Evolutionary conservation across 2,888 invertebrate species (phyloP), one percentile per base, ranked within the genome.

Genomic region (Scaptomyza cyrtandrae): DNA sequence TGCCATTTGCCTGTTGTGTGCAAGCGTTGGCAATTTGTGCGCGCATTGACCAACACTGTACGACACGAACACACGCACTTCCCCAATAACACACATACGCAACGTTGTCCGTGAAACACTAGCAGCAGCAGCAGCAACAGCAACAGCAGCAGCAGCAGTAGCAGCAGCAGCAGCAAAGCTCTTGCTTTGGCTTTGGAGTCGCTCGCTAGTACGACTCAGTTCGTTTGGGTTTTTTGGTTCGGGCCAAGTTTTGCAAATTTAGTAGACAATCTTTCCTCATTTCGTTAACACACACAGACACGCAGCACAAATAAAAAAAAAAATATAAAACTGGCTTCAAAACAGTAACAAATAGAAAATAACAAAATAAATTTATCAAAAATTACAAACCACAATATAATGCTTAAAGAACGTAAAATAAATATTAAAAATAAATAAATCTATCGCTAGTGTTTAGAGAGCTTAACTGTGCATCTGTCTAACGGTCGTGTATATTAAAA

Each of bases 251-350:
- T 87, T 75, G 86, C 85, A 73, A 83, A 81, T 74, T 87, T 78
- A 88, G 88, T 88, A 89, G 88, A 88, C 89, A 89, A 88, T 89
- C 88, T 89, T 86, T 89, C 86, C 84, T 88, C 89, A 81, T 88
- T 88, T 88, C 87, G 88, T 87, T 87, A 87, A 89, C 89, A 88
- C 79, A 75, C 85, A 73, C 68, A 71, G 65, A 68, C 74, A 71
- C 75, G 75, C 78, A 72, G 82, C 79, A 83, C 80, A 72, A 56
- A 29, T 10, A 10, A n/a, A 41, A 16, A 14, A 55, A 62, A 67
- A 50, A 58, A 41, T 9, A 14, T 56, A 62, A 67, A 63, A 53
- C 66, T 64, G 43, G 58, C 71, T 63, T 78, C 59, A 70, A 16
- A 69, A 77, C 56, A 54, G 52, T 58, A 66, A 57, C 62, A 63